Conservation (phyloP, 1,140 invertebrate genomes). For the Bilobella aurantiaca region DNA sequence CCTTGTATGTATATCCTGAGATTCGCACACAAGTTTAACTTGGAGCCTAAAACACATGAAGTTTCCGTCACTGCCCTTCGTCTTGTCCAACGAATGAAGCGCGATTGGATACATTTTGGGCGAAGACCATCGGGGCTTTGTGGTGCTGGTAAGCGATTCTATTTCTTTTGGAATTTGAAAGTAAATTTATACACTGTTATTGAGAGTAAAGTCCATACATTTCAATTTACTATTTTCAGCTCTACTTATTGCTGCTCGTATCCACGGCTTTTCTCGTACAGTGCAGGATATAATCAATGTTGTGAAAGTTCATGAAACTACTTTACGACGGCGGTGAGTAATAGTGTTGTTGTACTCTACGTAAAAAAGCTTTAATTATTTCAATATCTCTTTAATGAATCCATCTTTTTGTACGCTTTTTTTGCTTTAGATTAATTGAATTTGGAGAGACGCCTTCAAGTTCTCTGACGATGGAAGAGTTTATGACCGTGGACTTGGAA, state of each 20-base stretch:
- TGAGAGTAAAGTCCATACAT: neutral
- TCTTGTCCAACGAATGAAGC: conserved; percentile 92
- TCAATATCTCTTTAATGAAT: too few relatives aligned
- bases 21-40: conserved; percentile 87
- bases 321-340: conserved; percentile 68
- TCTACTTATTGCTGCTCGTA: conserved; percentile 78
- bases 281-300: conserved; percentile 84
- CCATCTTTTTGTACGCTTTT: too few relatives aligned
- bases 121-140: conserved; percentile 41
- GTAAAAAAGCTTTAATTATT: too few relatives aligned
- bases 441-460: conserved; percentile 92
- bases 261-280: conserved; percentile 82
- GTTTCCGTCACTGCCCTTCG: conserved; percentile 89
- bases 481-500: conserved; percentile 91
- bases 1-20: conserved; percentile 83
- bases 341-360: too few relatives aligned
- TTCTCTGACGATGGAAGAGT: conserved; percentile 85
- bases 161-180: neutral
- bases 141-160: too few relatives aligned
- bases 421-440: conserved; percentile 61
- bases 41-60: conserved; percentile 82
- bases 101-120: conserved; percentile 93
- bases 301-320: conserved; percentile 90
- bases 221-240: conserved; percentile 51
- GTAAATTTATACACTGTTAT: neutral